Conservation (phyloP, 2,113 vertebrate species). For the Dascyllus trimaculatus region DNA sequence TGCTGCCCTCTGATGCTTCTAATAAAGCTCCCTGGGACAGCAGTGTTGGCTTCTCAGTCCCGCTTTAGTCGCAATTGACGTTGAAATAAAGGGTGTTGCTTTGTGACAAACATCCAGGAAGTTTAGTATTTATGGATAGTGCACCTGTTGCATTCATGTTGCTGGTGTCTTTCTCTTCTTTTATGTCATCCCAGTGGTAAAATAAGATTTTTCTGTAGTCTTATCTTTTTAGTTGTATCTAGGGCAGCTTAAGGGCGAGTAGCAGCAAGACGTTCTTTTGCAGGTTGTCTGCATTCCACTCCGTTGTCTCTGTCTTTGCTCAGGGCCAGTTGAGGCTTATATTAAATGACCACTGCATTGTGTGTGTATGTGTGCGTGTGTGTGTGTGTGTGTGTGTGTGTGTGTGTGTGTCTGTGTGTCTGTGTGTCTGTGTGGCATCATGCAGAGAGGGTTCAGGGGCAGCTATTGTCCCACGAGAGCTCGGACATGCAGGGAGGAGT, state of each 20-base stretch:
- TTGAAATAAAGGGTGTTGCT: slow-evolving; percentile 34
- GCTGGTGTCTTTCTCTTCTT: slow-evolving; percentile 6
- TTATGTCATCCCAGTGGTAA: slow-evolving; percentile 2
- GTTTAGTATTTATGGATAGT: slow-evolving; percentile 12
- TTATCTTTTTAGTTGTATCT: background rate
- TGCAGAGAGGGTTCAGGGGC: slow-evolving; percentile 30
- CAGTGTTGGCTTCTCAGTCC: slow-evolving; percentile 9
- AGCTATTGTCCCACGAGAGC: slow-evolving; percentile 62
- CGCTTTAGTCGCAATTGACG: slow-evolving; percentile 22
- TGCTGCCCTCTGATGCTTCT: slow-evolving; percentile 42
- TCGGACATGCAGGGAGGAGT: slow-evolving; percentile 33
- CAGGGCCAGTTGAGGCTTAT: slow-evolving; percentile 4
- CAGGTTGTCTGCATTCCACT: slow-evolving; percentile 16
- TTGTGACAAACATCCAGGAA: slow-evolving; percentile 16
- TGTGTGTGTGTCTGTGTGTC: too few relatives aligned
- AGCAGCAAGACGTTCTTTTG: slow-evolving; percentile 1
- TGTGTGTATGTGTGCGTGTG: background rate
- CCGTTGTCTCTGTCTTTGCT: slow-evolving; percentile 23
- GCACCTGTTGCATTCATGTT: slow-evolving; percentile 14
- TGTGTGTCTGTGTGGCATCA: background rate
- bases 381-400: too few relatives aligned
- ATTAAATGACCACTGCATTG: slow-evolving; percentile 1
- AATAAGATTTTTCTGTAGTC: background rate
- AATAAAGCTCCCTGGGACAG: slow-evolving; percentile 46
- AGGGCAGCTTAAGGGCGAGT: background rate